Evolutionary conservation across 2,797 vertebrate species (phyloP).

Genomic region (Aselliscus stoliczkanus): DNA sequence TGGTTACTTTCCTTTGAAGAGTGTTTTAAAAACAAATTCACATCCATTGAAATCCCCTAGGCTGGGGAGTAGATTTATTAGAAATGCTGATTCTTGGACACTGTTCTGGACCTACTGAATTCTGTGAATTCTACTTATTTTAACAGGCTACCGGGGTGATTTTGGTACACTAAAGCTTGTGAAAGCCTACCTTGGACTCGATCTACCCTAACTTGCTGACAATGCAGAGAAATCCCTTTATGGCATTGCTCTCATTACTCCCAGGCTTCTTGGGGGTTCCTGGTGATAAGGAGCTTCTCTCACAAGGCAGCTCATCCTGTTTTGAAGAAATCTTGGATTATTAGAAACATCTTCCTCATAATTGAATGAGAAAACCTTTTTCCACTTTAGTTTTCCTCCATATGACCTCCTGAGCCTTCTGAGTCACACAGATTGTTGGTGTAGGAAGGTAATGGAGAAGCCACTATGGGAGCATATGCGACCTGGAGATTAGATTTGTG

Average conservation of each 20-base stretch:
- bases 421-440: neutral
- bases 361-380: neutral
- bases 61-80: neutral
- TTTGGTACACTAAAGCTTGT: neutral
- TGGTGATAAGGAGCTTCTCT: neutral
- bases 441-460: neutral
- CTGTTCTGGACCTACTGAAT: neutral
- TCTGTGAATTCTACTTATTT: neutral
- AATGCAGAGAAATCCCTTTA: neutral
- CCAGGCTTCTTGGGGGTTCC: neutral
- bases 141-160: neutral
- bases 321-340: neutral
- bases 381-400: neutral
- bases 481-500: neutral
- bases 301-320: neutral
- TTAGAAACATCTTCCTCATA: slow-evolving; percentile 7
- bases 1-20: neutral
- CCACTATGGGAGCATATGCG: neutral
- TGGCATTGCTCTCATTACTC: neutral
- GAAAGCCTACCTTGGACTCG: neutral
- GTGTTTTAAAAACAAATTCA: neutral
- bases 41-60: neutral
- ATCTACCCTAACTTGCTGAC: neutral
- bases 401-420: neutral
- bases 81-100: neutral